Base-by-base conservation (phyloP, 2,113 vertebrate species). In the Furnarius figulus region DNA sequence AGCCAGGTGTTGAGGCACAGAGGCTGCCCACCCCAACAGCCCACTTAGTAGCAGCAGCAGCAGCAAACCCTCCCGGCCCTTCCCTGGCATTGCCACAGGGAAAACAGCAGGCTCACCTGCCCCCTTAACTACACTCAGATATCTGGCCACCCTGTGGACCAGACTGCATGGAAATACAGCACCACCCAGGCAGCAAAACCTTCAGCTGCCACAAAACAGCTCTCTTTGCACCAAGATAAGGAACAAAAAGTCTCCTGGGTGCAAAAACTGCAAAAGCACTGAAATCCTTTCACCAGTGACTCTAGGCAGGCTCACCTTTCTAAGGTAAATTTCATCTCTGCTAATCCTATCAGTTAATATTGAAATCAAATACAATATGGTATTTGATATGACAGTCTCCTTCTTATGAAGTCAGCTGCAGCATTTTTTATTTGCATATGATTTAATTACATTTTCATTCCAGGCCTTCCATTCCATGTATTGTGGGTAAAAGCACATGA, bases 311-410 rank as follows among this genome's bases (percentile, higher is more conserved):
- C 80, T 97, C 95, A 92, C 84, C 95, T 95, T 97, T 93, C 90
- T 87, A 97, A 97, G 94, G 96, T 97, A 98, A 97, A 98, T 98
- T 98, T 97, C 96, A 98, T 97, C 96, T 95, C 95, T 93, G 85
- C 65, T 98, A 98, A 98, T 97, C 96, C 96, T 95, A 97, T 85
- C 95, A 31, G 90, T 97, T 97, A 97, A 98, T 97, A 98, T 93
- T 98, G 97, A 98, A 97, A 97, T 97, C 93, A 97, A 97, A 97
- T 95, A 97, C 58, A 95, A 93, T 92, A 78, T 5, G n/a, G 31
- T 79, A 94, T 97, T 97, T 97, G 83, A 97, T 94, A 91, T 94
- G 96, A 93, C 96, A 92, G 89, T 80, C 85, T 90, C 94, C 91
- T 97, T 94, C 93, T 97, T 94, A 91, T 91, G 75, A 95, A 89